phyloP scores from a whole-genome alignment of 2,113 vertebrate genomes.

The Eclectus roratus region DNA sequence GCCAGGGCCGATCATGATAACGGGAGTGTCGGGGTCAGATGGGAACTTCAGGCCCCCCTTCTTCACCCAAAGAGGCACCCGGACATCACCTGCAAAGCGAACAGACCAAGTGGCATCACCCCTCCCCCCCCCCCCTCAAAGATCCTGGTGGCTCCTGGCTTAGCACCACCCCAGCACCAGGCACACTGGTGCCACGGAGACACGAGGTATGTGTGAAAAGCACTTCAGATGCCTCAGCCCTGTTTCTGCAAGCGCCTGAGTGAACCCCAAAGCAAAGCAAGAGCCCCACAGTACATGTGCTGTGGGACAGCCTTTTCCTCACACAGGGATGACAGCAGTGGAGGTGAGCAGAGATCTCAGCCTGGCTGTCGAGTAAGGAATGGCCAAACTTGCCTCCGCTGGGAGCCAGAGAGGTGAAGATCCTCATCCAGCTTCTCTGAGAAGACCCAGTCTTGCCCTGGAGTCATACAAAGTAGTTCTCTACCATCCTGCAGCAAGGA shows the following conservation, averaged over 20 bases:
- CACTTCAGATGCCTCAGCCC: not conserved
- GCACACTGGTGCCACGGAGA: not conserved
- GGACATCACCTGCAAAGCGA: constrained; percentile 70
- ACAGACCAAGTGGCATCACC: not conserved
- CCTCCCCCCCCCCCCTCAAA: not conserved
- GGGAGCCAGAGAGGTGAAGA: not conserved
- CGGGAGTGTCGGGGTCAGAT: constrained; percentile 62
- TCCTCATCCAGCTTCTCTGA: not conserved
- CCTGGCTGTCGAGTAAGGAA: not conserved
- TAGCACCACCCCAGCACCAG: not conserved
- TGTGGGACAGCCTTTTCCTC: not conserved
- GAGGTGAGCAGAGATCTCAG: not conserved
- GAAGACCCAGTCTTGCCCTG: not conserved
- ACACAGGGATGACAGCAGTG: accelerated
- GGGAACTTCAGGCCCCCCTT: constrained; percentile 87
- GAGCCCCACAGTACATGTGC: accelerated
- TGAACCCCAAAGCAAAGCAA: not conserved
- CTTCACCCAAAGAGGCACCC: constrained; percentile 90
- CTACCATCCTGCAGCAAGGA: not conserved
- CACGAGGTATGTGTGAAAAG: not conserved
- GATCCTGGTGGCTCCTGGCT: not conserved
- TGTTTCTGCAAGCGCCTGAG: not conserved
- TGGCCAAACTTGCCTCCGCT: not conserved
- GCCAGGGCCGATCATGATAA: constrained; percentile 94
- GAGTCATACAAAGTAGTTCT: not conserved